Conservation (phyloP, 2,888 invertebrate species). For the Sylvicola fuscatus region DNA sequence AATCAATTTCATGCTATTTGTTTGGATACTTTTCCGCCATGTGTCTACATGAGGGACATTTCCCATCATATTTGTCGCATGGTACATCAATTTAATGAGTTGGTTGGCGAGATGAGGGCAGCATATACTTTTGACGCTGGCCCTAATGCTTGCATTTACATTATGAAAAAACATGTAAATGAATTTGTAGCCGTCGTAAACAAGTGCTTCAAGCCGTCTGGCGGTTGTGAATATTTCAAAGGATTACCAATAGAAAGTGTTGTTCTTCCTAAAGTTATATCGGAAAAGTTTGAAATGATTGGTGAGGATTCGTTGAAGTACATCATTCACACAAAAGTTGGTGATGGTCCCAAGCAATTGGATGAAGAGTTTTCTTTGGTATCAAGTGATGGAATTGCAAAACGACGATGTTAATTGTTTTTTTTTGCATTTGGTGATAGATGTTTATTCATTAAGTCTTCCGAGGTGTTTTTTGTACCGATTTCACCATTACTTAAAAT, state of each 20-base stretch:
- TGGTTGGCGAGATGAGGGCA: slow-evolving; percentile 36
- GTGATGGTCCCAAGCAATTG: slow-evolving; percentile 45
- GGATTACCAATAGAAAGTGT: slow-evolving; percentile 28
- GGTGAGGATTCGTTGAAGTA: slow-evolving; percentile 47
- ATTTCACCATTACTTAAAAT: too few species aligned
- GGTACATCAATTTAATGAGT: slow-evolving; percentile 64
- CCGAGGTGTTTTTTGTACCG: too few species aligned
- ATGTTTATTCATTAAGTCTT: too few species aligned
- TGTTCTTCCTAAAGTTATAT: neutral
- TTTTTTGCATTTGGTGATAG: too few species aligned
- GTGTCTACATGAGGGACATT: slow-evolving; percentile 75
- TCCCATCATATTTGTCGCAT: slow-evolving; percentile 63
- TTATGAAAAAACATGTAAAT: slow-evolving; percentile 53
- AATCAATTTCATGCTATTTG: slow-evolving; percentile 93
- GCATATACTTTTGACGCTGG: slow-evolving; percentile 99
- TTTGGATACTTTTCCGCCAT: slow-evolving; percentile 85
- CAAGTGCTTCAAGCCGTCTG: slow-evolving; percentile 26
- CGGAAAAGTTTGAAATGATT: neutral
- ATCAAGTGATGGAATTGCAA: slow-evolving; percentile 27
- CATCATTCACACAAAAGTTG: slow-evolving; percentile 65
- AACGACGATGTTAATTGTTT: slow-evolving; percentile 5
- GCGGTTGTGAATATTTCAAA: slow-evolving; percentile 28
- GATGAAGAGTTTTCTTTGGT: slow-evolving; percentile 28
- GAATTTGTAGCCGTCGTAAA: slow-evolving; percentile 45
- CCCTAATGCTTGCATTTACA: slow-evolving; percentile 82